These are phyloP conservation scores for Fopius arisanus DNA, from an alignment of 1,140 invertebrate species.

Conservation along the genomic window DNA sequence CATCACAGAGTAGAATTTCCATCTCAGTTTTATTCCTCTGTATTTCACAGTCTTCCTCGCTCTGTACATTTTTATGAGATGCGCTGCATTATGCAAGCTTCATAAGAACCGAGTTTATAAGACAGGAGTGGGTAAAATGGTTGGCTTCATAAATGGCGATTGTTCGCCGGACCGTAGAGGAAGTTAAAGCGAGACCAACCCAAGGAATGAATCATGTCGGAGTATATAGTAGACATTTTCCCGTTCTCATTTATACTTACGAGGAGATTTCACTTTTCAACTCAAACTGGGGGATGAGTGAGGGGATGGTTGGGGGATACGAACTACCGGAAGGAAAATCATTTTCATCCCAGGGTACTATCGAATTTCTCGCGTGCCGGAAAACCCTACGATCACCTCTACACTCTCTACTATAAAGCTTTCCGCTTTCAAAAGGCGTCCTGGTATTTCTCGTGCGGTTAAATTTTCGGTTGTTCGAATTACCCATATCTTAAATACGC, in stretches of 20 bases:
- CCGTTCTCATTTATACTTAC: background rate
- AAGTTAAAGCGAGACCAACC: conserved; percentile 3
- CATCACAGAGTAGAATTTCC: background rate
- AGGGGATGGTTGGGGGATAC: background rate
- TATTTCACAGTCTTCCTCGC: background rate
- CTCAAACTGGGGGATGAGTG: background rate
- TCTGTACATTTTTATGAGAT: conserved; percentile 5
- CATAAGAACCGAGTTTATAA: conserved; percentile 13
- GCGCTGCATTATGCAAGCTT: conserved; percentile 8
- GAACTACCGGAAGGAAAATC: background rate
- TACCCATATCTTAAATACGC: background rate
- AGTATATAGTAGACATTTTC: background rate
- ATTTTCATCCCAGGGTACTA: background rate
- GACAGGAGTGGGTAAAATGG: conserved; percentile 3
- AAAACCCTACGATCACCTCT: background rate
- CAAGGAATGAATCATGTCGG: background rate
- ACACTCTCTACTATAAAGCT: background rate
- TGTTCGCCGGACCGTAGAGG: conserved; percentile 6
- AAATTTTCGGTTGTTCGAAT: background rate
- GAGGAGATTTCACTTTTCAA: background rate
- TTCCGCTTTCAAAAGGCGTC: background rate
- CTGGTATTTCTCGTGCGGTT: background rate
- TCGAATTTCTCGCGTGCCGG: background rate
- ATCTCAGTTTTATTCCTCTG: conserved; percentile 3
- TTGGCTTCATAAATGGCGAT: conserved; percentile 12